Evolutionary conservation across 2,797 vertebrate genomes (phyloP).

Genomic region (Artibeus lituratus): DNA sequence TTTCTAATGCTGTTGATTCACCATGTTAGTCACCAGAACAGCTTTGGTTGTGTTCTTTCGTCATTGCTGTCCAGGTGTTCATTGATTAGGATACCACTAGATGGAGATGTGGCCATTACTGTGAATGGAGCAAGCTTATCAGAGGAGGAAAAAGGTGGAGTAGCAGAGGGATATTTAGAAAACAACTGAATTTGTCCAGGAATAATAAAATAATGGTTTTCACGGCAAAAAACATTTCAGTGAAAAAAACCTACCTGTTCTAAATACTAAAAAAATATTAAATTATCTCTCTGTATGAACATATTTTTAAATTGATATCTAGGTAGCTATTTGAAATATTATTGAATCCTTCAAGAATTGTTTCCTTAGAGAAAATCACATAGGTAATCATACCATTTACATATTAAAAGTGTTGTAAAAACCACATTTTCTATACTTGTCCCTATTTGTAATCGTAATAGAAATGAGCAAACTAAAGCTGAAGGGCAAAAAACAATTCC

Average conservation of each 20-base stretch:
- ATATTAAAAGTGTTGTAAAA: neutral
- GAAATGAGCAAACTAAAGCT: neutral
- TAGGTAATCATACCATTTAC: neutral
- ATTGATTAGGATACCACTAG: slow-evolving; percentile 75
- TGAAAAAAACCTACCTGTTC: neutral
- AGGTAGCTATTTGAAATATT: neutral
- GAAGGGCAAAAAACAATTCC: neutral
- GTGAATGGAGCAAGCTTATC: neutral
- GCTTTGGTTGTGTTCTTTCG: neutral
- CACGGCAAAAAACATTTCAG: neutral
- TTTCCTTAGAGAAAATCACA: neutral
- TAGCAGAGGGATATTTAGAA: neutral
- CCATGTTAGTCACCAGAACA: neutral
- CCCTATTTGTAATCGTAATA: neutral
- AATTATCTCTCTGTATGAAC: neutral
- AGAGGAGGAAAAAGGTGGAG: neutral
- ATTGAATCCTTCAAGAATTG: neutral
- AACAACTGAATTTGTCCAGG: neutral
- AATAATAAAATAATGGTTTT: neutral
- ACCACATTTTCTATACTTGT: neutral
- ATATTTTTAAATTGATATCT: neutral
- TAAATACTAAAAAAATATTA: neutral
- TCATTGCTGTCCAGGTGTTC: neutral
- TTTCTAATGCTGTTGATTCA: neutral
- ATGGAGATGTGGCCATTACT: slow-evolving; percentile 75